These are phyloP conservation scores for Sinopyrophorus schimmeli DNA, from an alignment of 2,888 invertebrate genomes.

Conservation along the genomic window DNA sequence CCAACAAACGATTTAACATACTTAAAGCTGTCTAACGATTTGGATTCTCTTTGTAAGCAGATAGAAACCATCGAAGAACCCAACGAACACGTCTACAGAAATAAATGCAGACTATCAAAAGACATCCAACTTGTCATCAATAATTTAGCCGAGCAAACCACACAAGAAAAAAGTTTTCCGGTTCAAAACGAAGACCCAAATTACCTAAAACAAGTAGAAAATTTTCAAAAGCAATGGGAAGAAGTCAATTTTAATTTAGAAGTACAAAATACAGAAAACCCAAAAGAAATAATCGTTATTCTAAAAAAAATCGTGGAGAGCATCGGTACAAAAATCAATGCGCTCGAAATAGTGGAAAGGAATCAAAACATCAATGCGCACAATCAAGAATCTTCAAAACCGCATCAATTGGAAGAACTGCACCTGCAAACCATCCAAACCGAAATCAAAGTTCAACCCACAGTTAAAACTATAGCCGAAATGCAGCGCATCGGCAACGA, in stretches of 20 bases:
- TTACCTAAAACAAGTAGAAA: conserved; percentile 20
- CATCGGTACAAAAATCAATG: conserved; percentile 3
- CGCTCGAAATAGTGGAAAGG: conserved; percentile 13
- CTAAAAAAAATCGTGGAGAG: conserved; percentile 6
- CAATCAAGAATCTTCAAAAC: background rate
- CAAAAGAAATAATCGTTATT: conserved; percentile 5
- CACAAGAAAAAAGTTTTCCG: background rate
- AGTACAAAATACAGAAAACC: conserved; percentile 1
- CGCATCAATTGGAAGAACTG: too few species aligned
- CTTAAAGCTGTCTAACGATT: conserved; percentile 29
- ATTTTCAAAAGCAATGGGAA: conserved; percentile 29
- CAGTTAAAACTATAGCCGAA: conserved; percentile 19
- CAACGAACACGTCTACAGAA: conserved; percentile 21
- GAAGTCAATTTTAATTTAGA: conserved; percentile 18
- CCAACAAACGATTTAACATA: conserved; percentile 20
- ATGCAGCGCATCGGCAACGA: conserved; percentile 20
- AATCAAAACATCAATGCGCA: too few species aligned
- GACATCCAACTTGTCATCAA: conserved; percentile 32
- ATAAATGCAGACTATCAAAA: conserved; percentile 28
- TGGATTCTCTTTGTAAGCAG: conserved; percentile 30
- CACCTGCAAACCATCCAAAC: conserved; percentile 8
- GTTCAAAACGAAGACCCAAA: conserved; percentile 4
- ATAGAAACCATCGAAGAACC: conserved; percentile 27
- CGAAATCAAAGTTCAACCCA: conserved; percentile 22
- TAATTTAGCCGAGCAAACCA: conserved; percentile 21